Evolutionary conservation across 2,797 vertebrate genomes (phyloP), one percentile per base, ranked within the genome.

Genomic region (Syngnathus acus): DNA sequence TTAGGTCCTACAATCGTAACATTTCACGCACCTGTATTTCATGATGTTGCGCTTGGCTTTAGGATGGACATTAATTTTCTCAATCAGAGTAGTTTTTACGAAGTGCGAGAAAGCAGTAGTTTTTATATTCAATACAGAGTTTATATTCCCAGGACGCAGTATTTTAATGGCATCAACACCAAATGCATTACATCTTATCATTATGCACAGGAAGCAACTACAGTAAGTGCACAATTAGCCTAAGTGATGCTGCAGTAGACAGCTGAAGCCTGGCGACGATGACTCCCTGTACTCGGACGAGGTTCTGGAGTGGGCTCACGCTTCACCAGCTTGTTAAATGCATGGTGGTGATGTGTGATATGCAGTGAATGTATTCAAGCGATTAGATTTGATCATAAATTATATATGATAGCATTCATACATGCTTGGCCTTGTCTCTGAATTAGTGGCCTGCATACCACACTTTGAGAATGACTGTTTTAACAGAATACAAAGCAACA

Each of bases 221-320:
- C 13, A 75, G 68, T 77, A 57, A 81, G 76, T 74, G 78, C 71
- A 77, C 72, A 67, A 70, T 87, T 86, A 86, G 79, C 55, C 76
- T 64, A 81, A 86, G 80, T 76, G 83, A 86, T 82, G 75, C 82
- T 67, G 72, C 78, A 72, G 83, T 45, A 68, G 64, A 78, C 72
- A 26, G 14, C 42, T 17, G 13, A n/a, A 47, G 45, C 19, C 26
- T 32, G 40, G 6, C 6, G 60, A 62, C 40, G 6, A 42, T 61
- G 59, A 62, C 42, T 45, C 43, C 40, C 40, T 26, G 59, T 17
- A 7, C 59, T 62, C 43, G 38, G 39, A 62, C 19, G n/a, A 10
- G 19, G 59, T 11, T 61, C 40, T 16, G 6, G 59, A 43, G 59
- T 62, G 59, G 43, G 59, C 14, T 62, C 40, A 45, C 45, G n/a